Conservation (phyloP, 2,797 vertebrate species). For the Smutsia temminckii region DNA sequence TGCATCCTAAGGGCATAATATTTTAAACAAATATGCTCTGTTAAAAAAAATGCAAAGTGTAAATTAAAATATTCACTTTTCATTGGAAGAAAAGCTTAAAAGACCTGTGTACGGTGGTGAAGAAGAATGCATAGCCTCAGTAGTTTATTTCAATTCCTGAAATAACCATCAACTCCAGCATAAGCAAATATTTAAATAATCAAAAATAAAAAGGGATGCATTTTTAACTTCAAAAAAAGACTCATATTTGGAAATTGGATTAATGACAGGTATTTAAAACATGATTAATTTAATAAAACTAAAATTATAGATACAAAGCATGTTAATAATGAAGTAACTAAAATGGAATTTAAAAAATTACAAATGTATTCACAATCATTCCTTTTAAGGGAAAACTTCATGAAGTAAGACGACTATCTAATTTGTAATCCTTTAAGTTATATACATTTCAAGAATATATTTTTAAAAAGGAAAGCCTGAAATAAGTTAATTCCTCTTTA, state of each 20-base stretch:
- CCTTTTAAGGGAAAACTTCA: not conserved
- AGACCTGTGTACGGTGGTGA: not conserved
- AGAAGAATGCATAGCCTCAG: not conserved
- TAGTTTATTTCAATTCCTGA: not conserved
- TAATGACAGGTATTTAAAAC: not conserved
- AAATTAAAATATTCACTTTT: constrained; percentile 16
- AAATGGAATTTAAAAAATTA: not conserved
- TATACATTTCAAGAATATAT: not conserved
- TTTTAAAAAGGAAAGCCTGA: not conserved
- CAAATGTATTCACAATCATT: not conserved
- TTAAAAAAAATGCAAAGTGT: not conserved
- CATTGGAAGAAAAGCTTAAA: not conserved
- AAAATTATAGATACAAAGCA: not conserved
- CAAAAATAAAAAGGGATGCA: not conserved
- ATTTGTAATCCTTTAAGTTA: not conserved
- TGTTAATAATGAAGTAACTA: not conserved
- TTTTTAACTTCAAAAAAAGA: not conserved
- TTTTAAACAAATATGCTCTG: not conserved
- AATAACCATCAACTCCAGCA: not conserved
- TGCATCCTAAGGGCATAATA: not conserved
- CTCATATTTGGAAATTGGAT: not conserved
- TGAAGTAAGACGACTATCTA: not conserved
- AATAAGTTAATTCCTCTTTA: not conserved
- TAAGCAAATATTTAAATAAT: constrained; percentile 15
- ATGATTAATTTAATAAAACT: not conserved